A percentile compares a stretch with the other conserved stretches of the same genome.
Conservation (phyloP, 2,888 invertebrate genomes). For the Stenolophus ochropezus region DNA sequence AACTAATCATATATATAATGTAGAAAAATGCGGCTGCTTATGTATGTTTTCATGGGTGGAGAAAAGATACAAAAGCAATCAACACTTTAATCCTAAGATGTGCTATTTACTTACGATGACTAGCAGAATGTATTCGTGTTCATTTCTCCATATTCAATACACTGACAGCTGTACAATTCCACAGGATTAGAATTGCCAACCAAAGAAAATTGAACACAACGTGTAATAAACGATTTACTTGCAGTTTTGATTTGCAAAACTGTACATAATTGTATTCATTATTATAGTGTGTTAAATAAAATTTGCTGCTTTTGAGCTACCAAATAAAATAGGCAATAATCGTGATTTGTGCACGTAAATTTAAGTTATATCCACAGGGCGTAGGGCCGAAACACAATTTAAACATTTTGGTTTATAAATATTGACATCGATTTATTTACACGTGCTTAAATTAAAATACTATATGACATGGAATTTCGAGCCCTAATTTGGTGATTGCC, state of each 20-base stretch:
- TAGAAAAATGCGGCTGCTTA: conserved; percentile 61
- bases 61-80: conserved; percentile 66
- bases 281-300: conserved; percentile 45
- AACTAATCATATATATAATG: conserved; percentile 67
- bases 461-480: conserved; percentile 41
- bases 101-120: conserved; percentile 71
- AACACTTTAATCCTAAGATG: conserved; percentile 65
- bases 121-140: conserved; percentile 70
- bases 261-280: conserved; percentile 39
- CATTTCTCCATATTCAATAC: conserved; percentile 60
- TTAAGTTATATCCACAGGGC: conserved; percentile 45
- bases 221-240: conserved; percentile 42
- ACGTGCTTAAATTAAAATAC: conserved; percentile 37
- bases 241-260: conserved; percentile 49
- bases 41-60: conserved; percentile 65
- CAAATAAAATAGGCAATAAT: conserved; percentile 37
- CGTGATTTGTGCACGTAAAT: conserved; percentile 37
- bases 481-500: conserved; percentile 3
- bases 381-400: conserved; percentile 5
- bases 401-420: conserved; percentile 26
- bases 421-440: conserved; percentile 35
- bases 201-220: conserved; percentile 44
- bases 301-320: conserved; percentile 43
- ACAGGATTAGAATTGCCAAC: conserved; percentile 41
- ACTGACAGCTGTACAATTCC: conserved; percentile 30